A percentile compares a stretch with the other conserved stretches of the same genome.
phyloP scores from a whole-genome alignment of 2,113 vertebrate genomes.

The Brachypteracias leptosomus region DNA sequence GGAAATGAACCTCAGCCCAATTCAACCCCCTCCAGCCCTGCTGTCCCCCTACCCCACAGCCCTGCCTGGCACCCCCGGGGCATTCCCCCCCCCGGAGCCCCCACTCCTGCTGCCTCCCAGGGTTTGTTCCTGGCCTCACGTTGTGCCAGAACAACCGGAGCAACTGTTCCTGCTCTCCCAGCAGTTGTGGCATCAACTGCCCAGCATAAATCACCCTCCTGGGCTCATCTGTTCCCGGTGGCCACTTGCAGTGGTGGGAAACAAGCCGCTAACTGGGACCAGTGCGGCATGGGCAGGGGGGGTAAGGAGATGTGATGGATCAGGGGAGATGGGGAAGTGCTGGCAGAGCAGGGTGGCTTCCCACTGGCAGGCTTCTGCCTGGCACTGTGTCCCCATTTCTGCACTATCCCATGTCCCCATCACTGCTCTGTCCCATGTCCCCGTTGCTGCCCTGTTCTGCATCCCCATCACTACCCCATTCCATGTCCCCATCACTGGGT shows the following conservation, averaged over 20 bases:
- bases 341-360: fast-evolving
- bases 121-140: background rate
- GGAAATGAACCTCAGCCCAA: background rate
- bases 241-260: background rate
- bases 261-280: background rate
- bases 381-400: background rate
- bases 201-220: background rate
- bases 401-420: background rate
- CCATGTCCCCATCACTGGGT: background rate
- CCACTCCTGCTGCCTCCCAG: fast-evolving
- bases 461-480: background rate
- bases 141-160: background rate
- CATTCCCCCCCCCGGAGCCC: fast-evolving
- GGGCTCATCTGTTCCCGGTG: background rate
- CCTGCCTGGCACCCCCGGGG: fast-evolving
- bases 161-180: background rate
- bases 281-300: fast-evolving
- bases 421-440: background rate
- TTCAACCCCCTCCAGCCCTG: background rate
- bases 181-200: background rate
- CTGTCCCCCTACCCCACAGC: background rate
- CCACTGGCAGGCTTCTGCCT: background rate
- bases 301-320: background rate
- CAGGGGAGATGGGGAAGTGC: background rate
- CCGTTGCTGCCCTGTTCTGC: too few species aligned